Conservation (phyloP, 2,888 invertebrate species). For the Aphidius colemani region DNA sequence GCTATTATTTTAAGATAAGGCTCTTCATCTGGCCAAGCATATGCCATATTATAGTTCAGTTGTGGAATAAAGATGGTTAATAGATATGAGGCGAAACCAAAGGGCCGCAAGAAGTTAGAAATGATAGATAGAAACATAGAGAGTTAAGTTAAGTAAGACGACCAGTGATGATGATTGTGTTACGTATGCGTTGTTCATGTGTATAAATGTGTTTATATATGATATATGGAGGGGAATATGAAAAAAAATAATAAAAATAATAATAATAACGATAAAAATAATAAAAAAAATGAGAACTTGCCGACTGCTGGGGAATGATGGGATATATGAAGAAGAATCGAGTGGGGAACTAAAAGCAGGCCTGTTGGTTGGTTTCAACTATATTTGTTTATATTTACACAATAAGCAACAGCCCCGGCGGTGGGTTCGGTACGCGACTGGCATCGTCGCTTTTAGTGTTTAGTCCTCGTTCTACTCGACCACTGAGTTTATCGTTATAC, state of each 20-base stretch:
- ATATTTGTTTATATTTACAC: conserved; percentile 62
- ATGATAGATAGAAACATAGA: too few relatives aligned
- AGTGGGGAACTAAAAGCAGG: conserved; percentile 55
- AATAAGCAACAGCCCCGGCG: conserved; percentile 59
- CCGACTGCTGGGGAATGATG: conserved; percentile 29
- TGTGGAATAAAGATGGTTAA: background rate
- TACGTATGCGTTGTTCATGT: background rate
- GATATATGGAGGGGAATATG: conserved; percentile 27
- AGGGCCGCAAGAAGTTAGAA: background rate
- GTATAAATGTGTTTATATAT: conserved; percentile 7
- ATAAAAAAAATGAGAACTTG: conserved; percentile 22
- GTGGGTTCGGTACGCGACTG: conserved; percentile 31
- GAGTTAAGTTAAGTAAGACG: background rate
- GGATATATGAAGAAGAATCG: conserved; percentile 30
- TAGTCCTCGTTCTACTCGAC: conserved; percentile 52
- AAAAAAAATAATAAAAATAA: too few relatives aligned
- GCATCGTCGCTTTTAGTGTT: conserved; percentile 49
- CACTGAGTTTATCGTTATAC: conserved; percentile 37
- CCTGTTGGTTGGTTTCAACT: conserved; percentile 61
- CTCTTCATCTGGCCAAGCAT: too few relatives aligned
- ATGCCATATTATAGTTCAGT: too few relatives aligned
- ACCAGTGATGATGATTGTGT: background rate
- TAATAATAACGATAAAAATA: conserved; percentile 12
- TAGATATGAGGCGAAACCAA: background rate
- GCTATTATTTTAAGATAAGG: too few relatives aligned